Base-by-base conservation (phyloP, 30 jellyfish, hydroid and myxozoan species). In the Hydractinia echinata region DNA sequence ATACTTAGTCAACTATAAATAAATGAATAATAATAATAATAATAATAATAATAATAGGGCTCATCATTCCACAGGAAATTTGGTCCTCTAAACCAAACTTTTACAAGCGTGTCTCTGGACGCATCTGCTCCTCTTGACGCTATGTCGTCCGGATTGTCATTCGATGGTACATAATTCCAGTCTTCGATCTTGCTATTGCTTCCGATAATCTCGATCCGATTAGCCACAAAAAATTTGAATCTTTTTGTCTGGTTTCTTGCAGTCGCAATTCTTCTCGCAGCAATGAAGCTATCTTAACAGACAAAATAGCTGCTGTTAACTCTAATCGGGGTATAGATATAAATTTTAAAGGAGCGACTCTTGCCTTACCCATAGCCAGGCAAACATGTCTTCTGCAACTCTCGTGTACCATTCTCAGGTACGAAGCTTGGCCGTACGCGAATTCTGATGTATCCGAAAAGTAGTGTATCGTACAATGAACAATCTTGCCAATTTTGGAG, bases 361-460 rank as follows among this genome's bases (percentile, higher is more conserved):
- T 3, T 4, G 85, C 48, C 73, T 77, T 77, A 51, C 82, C 85
- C 13, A 77, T 8, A 81, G 5, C 84, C 10, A 51, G 3, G 49
- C 82, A 77, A 49, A 39, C 18, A 52, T 77, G 4, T 18, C 4
- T 4, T 53, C 13, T 53, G 1, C 82, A 85, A 53, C 55, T 55
- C 4, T 55, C 85, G 5, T 77, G 2, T 21, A 51, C 20, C 3
- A 51, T 16, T 7, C 85, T 11, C 3, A 0, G 55, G 49, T 50
- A 4, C 3, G 19, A 0, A 13, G 18, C 76, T 16, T 21, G 2
- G 10, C 89, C 89, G 55, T 83, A 73, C 5, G 88, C 87, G 19
- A n/a, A 4, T 49, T 54, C 66, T 53, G 54, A 54, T 56, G 89
- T 89, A 73, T 82, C 89, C 4, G 89, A 73, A 50, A 82, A 82